Percentiles rank a stretch among this genome's conserved stretches.
These are phyloP conservation scores for Norana najaformis DNA, from an alignment of 2,888 invertebrate genomes.

Conservation along the genomic window DNA sequence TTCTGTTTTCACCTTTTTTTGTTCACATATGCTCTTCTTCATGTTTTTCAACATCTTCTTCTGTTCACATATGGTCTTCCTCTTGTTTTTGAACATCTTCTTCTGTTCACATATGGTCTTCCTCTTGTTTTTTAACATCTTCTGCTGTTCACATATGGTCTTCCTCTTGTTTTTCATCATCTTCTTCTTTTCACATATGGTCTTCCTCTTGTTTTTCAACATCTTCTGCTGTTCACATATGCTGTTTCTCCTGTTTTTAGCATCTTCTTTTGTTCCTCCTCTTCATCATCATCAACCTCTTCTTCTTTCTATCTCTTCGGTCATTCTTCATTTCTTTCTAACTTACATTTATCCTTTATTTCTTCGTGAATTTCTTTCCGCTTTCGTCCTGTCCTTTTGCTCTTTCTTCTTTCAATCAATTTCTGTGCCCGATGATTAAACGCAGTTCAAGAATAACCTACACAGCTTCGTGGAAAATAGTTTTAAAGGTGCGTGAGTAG, in stretches of 20 bases:
- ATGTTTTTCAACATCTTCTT: neutral
- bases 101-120: neutral
- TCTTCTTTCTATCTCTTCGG: neutral
- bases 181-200: neutral
- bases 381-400: too few relatives aligned
- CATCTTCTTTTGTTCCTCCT: neutral
- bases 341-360: too few relatives aligned
- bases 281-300: neutral
- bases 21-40: too few relatives aligned
- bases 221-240: too few relatives aligned
- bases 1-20: neutral
- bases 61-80: neutral
- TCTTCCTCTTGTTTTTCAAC: neutral
- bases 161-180: neutral
- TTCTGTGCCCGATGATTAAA: too few relatives aligned
- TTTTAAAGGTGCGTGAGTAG: too few relatives aligned
- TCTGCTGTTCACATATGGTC: neutral
- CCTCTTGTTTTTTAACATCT: neutral
- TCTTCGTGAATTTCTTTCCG: too few relatives aligned
- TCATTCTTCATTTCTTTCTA: too few relatives aligned
- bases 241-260: neutral
- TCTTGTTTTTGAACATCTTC: neutral
- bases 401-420: too few relatives aligned
- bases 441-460: too few relatives aligned
- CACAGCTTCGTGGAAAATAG: too few relatives aligned